Conservation (phyloP, 2,113 vertebrate genomes). For the Orycteropus afer region DNA sequence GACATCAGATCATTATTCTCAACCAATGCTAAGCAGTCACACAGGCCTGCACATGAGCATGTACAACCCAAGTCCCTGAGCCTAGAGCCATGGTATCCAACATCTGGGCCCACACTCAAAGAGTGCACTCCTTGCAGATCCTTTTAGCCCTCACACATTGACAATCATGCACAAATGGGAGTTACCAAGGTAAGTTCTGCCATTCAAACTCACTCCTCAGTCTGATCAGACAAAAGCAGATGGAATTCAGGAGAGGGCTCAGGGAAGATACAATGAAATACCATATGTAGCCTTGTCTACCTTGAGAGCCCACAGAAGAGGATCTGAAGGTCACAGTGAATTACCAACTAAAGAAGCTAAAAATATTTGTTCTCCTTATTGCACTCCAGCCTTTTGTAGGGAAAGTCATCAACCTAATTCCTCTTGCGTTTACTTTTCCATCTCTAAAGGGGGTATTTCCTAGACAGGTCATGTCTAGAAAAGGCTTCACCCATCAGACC, state of each 20-base stretch:
- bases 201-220: not conserved
- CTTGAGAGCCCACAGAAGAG: not conserved
- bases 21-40: not conserved
- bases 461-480: not conserved
- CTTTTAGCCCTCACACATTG: not conserved
- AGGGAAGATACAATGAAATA: not conserved
- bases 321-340: not conserved
- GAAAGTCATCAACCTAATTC: not conserved
- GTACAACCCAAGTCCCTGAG: not conserved
- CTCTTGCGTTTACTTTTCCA: not conserved
- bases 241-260: not conserved
- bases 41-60: not conserved
- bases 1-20: not conserved
- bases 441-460: not conserved
- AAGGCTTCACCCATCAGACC: not conserved
- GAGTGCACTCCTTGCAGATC: not conserved
- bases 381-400: not conserved
- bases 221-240: not conserved
- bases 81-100: not conserved
- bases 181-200: not conserved
- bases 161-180: not conserved
- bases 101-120: not conserved
- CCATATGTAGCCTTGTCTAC: not conserved
- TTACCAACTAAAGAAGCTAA: not conserved
- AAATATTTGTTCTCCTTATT: accelerated